A percentile compares a stretch with the other conserved stretches of the same genome.
Evolutionary conservation across 2,797 vertebrate genomes (phyloP).

Genomic region (Myotis vivesi): DNA sequence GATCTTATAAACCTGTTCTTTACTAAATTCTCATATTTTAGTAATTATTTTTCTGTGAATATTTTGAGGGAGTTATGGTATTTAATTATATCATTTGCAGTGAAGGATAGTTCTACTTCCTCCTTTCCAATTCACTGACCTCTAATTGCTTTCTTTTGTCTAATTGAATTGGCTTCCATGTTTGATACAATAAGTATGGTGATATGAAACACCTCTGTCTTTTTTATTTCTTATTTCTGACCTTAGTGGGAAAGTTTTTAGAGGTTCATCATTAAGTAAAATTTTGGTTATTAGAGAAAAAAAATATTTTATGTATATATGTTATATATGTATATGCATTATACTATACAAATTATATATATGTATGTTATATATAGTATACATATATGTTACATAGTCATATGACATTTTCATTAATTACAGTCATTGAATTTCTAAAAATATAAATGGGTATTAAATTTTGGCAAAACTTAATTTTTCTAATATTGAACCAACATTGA

Average conservation of each 20-base stretch:
- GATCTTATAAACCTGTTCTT: not conserved
- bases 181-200: not conserved
- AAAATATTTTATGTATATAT: not conserved
- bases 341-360: not conserved
- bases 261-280: constrained; percentile 30
- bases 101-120: not conserved
- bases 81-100: not conserved
- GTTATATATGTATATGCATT: not conserved
- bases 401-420: not conserved
- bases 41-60: not conserved
- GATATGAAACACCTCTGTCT: not conserved
- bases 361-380: not conserved
- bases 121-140: not conserved
- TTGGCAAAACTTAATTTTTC: constrained; percentile 1
- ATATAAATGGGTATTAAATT: not conserved
- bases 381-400: not conserved
- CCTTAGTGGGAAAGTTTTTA: not conserved
- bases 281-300: not conserved
- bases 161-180: not conserved
- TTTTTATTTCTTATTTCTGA: constrained; percentile 13
- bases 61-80: not conserved
- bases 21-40: not conserved
- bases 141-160: constrained; percentile 10
- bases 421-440: constrained; percentile 33
- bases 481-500: constrained; percentile 45